phyloP scores from a whole-genome alignment of 2,888 invertebrate genomes.

The Hypena proboscidalis region DNA sequence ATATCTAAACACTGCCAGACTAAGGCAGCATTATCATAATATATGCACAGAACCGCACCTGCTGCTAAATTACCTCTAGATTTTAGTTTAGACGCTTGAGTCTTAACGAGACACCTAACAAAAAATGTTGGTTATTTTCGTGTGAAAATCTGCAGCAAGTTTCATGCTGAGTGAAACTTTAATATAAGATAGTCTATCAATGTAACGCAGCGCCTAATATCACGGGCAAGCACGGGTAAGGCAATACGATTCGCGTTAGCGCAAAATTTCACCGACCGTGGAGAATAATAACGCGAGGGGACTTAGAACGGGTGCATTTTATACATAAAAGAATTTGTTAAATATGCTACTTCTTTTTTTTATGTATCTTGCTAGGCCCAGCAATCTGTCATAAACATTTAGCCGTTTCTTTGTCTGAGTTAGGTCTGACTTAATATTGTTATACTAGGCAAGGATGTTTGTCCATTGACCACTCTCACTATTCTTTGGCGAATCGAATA shows the following conservation, averaged over 20 bases:
- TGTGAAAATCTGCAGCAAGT: conserved; percentile 13
- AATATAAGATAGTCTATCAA: conserved; percentile 44
- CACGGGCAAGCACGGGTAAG: conserved; percentile 17
- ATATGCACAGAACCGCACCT: conserved; percentile 6
- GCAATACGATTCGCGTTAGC: conserved; percentile 47
- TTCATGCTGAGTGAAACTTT: conserved; percentile 37
- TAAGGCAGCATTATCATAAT: conserved; percentile 7
- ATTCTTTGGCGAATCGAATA: too few relatives aligned
- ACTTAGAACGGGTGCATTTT: conserved; percentile 40
- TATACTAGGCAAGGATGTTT: too few relatives aligned
- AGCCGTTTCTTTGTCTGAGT: too few relatives aligned
- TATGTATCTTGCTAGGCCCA: too few relatives aligned
- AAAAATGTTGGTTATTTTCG: conserved; percentile 4
- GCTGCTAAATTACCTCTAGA: conserved; percentile 5
- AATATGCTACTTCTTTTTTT: conserved; percentile 39
- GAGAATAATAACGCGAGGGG: conserved; percentile 33
- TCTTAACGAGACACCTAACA: neutral
- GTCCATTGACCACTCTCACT: too few relatives aligned
- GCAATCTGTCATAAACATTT: too few relatives aligned
- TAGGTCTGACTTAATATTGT: too few relatives aligned
- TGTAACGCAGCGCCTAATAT: conserved; percentile 32
- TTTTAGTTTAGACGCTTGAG: conserved; percentile 5
- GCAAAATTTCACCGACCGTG: conserved; percentile 35
- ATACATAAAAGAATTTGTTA: conserved; percentile 38
- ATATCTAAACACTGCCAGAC: neutral